Evolutionary conservation across 2,888 invertebrate genomes (phyloP).

Genomic region (Galerucella nymphaeae): DNA sequence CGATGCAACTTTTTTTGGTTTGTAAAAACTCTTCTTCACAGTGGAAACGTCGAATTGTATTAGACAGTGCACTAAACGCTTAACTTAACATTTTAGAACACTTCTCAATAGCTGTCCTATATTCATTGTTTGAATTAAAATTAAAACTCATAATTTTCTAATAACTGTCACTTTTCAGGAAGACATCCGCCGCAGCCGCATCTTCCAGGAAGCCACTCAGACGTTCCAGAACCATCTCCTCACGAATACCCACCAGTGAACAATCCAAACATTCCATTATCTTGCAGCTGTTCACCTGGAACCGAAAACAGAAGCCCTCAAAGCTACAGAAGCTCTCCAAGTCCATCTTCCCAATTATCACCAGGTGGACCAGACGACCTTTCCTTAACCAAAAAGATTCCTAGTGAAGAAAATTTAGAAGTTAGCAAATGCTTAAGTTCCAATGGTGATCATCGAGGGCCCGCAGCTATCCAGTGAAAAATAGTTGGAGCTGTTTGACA

Average conservation of each 20-base stretch:
- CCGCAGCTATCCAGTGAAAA: conserved; percentile 14
- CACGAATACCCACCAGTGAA: conserved; percentile 53
- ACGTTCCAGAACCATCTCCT: conserved; percentile 42
- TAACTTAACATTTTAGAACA: too few species aligned
- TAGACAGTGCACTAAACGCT: too few species aligned
- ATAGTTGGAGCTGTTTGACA: not conserved
- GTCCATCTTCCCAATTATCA: conserved; percentile 57
- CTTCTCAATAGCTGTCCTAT: too few species aligned
- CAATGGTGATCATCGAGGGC: conserved; percentile 17
- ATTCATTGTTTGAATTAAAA: too few species aligned
- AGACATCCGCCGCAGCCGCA: conserved; percentile 48
- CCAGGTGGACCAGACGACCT: conserved; percentile 62
- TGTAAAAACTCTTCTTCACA: too few species aligned
- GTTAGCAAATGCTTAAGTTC: conserved; percentile 31
- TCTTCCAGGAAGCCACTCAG: conserved; percentile 43
- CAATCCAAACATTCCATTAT: conserved; percentile 52
- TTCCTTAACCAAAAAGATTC: conserved; percentile 53
- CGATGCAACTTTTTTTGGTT: too few species aligned
- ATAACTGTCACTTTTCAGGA: conserved; percentile 39
- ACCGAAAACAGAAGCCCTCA: conserved; percentile 55
- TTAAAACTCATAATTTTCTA: not conserved
- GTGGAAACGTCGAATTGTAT: too few species aligned
- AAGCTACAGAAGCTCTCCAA: conserved; percentile 54
- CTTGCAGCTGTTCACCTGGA: conserved; percentile 60
- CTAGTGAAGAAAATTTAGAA: conserved; percentile 38